Percentiles rank a stretch among this genome's conserved stretches.
Evolutionary conservation across 2,113 vertebrate species (phyloP).

Genomic region (Antigone vipio): DNA sequence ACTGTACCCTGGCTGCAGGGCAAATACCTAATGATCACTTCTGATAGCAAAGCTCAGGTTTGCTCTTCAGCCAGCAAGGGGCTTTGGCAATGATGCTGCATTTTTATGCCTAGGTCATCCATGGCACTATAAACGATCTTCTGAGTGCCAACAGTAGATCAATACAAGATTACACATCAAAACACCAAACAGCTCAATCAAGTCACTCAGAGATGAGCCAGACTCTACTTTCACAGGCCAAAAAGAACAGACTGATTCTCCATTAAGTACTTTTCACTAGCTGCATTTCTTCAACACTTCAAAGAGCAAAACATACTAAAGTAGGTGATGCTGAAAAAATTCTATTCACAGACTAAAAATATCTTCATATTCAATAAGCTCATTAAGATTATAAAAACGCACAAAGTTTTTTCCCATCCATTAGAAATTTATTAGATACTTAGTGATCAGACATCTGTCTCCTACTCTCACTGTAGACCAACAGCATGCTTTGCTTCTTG

Average conservation of each 20-base stretch:
- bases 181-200: background rate
- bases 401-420: accelerated
- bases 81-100: background rate
- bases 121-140: background rate
- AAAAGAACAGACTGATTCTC: background rate
- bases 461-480: background rate
- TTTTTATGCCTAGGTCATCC: background rate
- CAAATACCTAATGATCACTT: background rate
- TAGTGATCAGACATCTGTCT: background rate
- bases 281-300: background rate
- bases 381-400: background rate
- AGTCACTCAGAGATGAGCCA: background rate
- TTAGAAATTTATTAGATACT: background rate
- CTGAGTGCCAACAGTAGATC: background rate
- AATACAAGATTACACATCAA: background rate
- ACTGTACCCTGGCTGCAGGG: accelerated
- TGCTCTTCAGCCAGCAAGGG: background rate
- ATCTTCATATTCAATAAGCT: background rate
- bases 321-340: background rate
- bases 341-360: background rate
- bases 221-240: background rate
- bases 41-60: background rate
- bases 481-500: background rate
- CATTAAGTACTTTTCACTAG: background rate
- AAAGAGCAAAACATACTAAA: background rate